Evolutionary conservation across 2,797 vertebrate genomes (phyloP).

Genomic region (Mus caroli): DNA sequence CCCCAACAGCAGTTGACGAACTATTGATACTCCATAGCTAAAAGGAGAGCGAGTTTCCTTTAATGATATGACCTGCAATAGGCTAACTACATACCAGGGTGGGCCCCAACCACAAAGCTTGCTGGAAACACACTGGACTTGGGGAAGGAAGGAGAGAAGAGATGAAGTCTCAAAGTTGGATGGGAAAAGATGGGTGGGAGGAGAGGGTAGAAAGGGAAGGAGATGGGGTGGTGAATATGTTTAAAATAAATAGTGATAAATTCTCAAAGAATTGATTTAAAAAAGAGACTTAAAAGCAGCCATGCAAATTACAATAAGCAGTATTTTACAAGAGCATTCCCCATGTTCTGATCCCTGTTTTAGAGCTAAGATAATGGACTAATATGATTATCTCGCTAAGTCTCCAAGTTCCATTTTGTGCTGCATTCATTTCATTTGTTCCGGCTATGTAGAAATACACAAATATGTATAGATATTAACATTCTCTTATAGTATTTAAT

Average conservation of each 20-base stretch:
- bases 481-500: background rate
- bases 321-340: background rate
- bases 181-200: background rate
- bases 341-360: background rate
- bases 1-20: background rate
- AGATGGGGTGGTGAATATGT: background rate
- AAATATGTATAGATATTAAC: background rate
- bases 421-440: constrained; percentile 7
- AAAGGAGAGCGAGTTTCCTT: background rate
- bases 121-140: background rate
- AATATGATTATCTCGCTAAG: constrained; percentile 43
- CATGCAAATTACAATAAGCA: constrained; percentile 38
- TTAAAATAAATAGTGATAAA: background rate
- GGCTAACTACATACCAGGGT: background rate
- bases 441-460: background rate
- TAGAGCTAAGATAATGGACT: constrained; percentile 36
- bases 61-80: background rate
- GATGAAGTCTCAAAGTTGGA: background rate
- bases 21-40: too few relatives aligned
- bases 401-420: constrained; percentile 21
- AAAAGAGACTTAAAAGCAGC: constrained; percentile 20
- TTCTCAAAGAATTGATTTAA: background rate
- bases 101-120: background rate
- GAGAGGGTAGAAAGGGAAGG: background rate
- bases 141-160: background rate